These are phyloP conservation scores for Anthoptus insignis DNA, from an alignment of 2,888 invertebrate genomes.

Conservation along the genomic window DNA sequence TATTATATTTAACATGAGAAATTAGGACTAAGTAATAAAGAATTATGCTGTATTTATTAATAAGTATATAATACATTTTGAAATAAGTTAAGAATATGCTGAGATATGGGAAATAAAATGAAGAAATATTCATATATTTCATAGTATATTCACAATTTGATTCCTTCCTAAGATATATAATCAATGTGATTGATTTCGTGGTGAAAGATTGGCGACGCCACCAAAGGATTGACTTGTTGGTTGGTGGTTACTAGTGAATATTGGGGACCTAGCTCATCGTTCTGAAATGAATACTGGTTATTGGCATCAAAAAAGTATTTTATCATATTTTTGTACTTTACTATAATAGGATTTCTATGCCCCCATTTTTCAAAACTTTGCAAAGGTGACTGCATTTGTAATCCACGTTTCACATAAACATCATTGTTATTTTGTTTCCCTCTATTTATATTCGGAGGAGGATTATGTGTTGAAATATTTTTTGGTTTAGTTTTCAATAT, in stretches of 20 bases:
- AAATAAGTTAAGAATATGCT: too few relatives aligned
- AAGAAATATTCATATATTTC: too few relatives aligned
- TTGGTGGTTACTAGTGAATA: slow-evolving; percentile 44
- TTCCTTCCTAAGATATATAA: slow-evolving; percentile 56
- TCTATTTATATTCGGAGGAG: slow-evolving; percentile 34
- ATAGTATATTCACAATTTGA: too few relatives aligned
- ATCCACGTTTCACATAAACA: slow-evolving; percentile 3
- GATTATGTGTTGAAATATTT: slow-evolving; percentile 37
- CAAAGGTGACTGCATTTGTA: slow-evolving; percentile 1
- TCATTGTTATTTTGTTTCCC: slow-evolving; percentile 9
- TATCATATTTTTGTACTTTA: slow-evolving; percentile 25
- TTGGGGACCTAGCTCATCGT: slow-evolving; percentile 20
- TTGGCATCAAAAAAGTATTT: slow-evolving; percentile 38
- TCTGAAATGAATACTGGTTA: slow-evolving; percentile 39
- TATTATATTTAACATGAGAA: too few relatives aligned
- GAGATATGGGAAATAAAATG: background rate
- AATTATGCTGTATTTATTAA: too few relatives aligned
- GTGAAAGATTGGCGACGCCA: slow-evolving; percentile 64
- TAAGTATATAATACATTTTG: too few relatives aligned
- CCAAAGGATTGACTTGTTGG: slow-evolving; percentile 25
- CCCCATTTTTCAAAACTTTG: slow-evolving; percentile 1
- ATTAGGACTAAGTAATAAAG: too few relatives aligned
- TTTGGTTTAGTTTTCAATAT: slow-evolving; percentile 27
- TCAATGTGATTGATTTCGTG: slow-evolving; percentile 64
- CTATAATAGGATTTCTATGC: slow-evolving; percentile 1